Evolutionary conservation across 2,113 vertebrate genomes (phyloP).

Genomic region (Jaculus jaculus): DNA sequence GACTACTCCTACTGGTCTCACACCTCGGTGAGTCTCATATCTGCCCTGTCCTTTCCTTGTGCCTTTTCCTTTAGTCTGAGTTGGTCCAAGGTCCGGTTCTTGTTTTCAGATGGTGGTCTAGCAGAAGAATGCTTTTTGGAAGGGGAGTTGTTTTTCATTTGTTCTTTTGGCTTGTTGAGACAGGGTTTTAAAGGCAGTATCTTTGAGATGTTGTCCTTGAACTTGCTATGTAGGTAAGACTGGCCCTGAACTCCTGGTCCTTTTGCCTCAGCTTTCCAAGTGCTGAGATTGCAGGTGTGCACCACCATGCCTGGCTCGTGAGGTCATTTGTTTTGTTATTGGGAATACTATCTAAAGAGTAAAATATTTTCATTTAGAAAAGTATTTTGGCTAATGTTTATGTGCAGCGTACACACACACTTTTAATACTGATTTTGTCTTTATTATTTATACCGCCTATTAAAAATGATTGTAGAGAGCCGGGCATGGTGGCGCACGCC

Average conservation of each 20-base stretch:
- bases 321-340: not conserved
- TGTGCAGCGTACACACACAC: not conserved
- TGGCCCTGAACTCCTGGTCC: not conserved
- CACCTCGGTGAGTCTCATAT: slow-evolving; percentile 90
- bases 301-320: not conserved
- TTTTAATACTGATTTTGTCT: not conserved
- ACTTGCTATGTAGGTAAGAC: not conserved
- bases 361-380: not conserved
- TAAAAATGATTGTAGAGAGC: too few relatives aligned
- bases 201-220: too few relatives aligned
- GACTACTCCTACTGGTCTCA: slow-evolving; percentile 99
- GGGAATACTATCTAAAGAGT: not conserved
- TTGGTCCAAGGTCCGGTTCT: not conserved
- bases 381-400: not conserved
- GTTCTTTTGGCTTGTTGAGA: not conserved
- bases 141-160: not conserved
- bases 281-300: not conserved
- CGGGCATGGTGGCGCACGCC: too few relatives aligned
- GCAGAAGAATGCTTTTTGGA: not conserved
- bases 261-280: not conserved
- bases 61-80: not conserved
- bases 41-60: not conserved
- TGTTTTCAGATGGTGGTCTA: not conserved
- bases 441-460: not conserved
- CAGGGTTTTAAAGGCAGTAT: not conserved